These are phyloP conservation scores for Clanis bilineata DNA, from an alignment of 2,888 invertebrate species.

Conservation along the genomic window DNA sequence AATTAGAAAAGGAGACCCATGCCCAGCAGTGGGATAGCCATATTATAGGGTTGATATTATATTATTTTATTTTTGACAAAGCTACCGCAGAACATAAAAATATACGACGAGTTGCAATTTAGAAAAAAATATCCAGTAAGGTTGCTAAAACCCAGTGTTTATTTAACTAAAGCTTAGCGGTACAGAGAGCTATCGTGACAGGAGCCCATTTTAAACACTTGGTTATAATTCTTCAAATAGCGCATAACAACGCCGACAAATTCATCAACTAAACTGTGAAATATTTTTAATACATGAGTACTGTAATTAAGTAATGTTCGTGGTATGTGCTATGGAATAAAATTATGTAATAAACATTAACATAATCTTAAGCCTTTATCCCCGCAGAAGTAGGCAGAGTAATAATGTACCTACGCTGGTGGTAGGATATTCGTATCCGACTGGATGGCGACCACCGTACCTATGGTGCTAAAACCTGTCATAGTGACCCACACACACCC, in stretches of 20 bases:
- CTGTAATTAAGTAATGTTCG: not conserved
- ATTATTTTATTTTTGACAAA: no score
- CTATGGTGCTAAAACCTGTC: no score
- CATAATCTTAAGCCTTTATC: no score
- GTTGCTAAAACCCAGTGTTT: not conserved
- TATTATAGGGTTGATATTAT: no score
- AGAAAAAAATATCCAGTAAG: not conserved
- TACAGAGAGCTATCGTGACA: not conserved
- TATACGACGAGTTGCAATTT: not conserved
- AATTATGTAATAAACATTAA: not conserved
- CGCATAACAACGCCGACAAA: constrained; percentile 6
- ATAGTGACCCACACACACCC: no score
- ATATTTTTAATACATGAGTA: not conserved
- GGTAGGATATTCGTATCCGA: no score
- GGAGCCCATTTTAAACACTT: not conserved
- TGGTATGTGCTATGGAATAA: not conserved
- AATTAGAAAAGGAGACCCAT: no score
- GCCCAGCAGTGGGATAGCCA: no score
- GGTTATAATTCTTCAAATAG: not conserved
- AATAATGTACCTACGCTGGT: no score
- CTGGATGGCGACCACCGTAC: no score
- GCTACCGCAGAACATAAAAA: not conserved
- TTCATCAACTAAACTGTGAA: not conserved
- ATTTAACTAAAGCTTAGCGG: not conserved
- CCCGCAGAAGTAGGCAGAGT: no score